These are phyloP conservation scores for Hesperophylax magnus DNA, from an alignment of 1,140 invertebrate genomes.

Conservation along the genomic window DNA sequence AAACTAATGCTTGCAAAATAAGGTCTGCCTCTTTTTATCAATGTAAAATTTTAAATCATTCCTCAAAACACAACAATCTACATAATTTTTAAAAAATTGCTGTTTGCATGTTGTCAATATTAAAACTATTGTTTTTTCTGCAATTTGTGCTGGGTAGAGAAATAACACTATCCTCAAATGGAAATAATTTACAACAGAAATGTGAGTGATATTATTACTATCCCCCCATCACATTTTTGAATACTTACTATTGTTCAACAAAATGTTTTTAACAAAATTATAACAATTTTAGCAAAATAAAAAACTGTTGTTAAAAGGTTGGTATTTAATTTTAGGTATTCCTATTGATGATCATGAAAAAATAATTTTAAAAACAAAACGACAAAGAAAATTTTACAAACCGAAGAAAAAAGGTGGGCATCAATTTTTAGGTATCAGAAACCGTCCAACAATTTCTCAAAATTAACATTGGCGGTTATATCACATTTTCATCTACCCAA, in stretches of 20 bases:
- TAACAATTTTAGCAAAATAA: not conserved
- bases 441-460: constrained; percentile 21
- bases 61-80: no score
- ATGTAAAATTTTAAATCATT: no score
- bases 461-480: not conserved
- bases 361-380: not conserved
- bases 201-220: no score
- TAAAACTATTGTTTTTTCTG: constrained; percentile 20
- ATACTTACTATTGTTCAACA: not conserved
- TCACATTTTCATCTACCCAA: constrained; percentile 23
- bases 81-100: not conserved
- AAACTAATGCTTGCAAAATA: no score
- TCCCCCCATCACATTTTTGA: no score
- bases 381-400: not conserved
- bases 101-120: constrained; percentile 38
- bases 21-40: no score
- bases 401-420: not conserved
- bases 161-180: no score
- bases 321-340: not conserved
- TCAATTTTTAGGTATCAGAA: constrained; percentile 7
- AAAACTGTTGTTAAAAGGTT: not conserved
- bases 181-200: no score
- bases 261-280: not conserved
- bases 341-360: not conserved
- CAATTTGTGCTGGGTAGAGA: constrained; percentile 18